phyloP scores from a whole-genome alignment of 2,888 invertebrate species.

The Harpagoxenus sublaevis region DNA sequence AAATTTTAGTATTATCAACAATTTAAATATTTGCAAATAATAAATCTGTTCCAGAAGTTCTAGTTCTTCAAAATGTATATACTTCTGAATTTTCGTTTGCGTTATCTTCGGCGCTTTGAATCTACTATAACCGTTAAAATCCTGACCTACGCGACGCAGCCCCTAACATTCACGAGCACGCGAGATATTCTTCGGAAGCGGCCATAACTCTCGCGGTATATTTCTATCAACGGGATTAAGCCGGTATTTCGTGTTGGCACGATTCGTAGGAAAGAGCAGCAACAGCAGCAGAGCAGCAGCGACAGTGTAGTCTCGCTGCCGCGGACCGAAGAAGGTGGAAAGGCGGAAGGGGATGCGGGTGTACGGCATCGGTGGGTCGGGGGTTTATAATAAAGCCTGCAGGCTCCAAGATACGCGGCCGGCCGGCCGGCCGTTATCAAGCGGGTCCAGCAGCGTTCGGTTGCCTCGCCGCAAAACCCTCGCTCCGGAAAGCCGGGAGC shows the following conservation, averaged over 20 bases:
- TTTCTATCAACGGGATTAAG: constrained; percentile 75
- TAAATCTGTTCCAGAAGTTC: neutral
- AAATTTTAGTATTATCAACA: neutral
- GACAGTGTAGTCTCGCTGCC: constrained; percentile 36
- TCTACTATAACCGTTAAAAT: constrained; percentile 11
- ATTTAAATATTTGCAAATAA: neutral
- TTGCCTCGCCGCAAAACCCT: constrained; percentile 82
- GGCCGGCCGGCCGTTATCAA: constrained; percentile 84
- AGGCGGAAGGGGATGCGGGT: constrained; percentile 56
- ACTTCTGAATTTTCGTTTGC: neutral
- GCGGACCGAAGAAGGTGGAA: constrained; percentile 66
- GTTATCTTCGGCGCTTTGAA: neutral
- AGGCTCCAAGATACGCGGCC: constrained; percentile 84
- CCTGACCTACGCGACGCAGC: constrained; percentile 20
- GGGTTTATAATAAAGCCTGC: constrained; percentile 86
- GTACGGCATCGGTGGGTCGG: constrained; percentile 53
- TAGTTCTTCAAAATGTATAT: neutral
- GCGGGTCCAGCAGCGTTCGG: constrained; percentile 84
- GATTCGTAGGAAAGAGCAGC: constrained; percentile 31
- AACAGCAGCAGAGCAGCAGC: neutral
- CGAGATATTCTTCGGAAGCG: constrained; percentile 20
- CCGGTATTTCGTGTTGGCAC: constrained; percentile 65
- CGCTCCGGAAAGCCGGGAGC: constrained; percentile 65
- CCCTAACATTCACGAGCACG: neutral
- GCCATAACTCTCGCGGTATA: constrained; percentile 45